Evolutionary conservation across 2,888 invertebrate genomes (phyloP).

Genomic region (Glomeris marginata): DNA sequence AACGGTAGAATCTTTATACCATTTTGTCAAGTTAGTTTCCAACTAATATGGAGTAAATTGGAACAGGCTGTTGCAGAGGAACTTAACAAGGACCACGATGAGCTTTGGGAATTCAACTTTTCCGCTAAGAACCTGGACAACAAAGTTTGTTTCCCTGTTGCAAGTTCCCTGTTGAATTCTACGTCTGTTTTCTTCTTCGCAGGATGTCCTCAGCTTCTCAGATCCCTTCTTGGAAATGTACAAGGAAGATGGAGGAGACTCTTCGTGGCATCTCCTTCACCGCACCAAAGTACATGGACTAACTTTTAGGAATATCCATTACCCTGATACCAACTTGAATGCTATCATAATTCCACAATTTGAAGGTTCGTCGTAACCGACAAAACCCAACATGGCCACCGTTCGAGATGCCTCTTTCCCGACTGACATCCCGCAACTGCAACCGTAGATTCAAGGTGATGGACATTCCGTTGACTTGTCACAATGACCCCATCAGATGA

Average conservation of each 20-base stretch:
- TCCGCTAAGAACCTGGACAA: slow-evolving; percentile 5
- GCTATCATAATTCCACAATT: no score
- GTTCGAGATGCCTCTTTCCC: neutral
- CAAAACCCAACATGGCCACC: slow-evolving; percentile 5
- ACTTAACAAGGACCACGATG: neutral
- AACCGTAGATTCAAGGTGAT: slow-evolving; percentile 12
- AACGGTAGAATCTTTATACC: neutral
- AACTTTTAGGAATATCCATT: neutral
- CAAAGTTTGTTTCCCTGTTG: neutral
- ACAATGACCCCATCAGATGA: slow-evolving; percentile 23
- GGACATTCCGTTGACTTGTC: neutral
- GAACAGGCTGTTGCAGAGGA: slow-evolving; percentile 4
- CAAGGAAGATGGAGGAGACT: neutral
- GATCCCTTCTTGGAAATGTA: slow-evolving; percentile 9
- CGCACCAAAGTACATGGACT: slow-evolving; percentile 7
- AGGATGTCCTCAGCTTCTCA: slow-evolving; percentile 9
- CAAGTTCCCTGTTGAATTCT: neutral
- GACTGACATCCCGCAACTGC: neutral
- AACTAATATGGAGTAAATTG: neutral
- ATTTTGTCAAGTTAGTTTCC: neutral
- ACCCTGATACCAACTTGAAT: neutral
- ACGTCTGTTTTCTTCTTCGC: neutral
- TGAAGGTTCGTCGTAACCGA: neutral
- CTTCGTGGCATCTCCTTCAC: slow-evolving; percentile 4
- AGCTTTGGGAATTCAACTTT: slow-evolving; percentile 6